These are phyloP conservation scores for Thunnus thynnus DNA, from an alignment of 2,113 vertebrate species.

Conservation along the genomic window DNA sequence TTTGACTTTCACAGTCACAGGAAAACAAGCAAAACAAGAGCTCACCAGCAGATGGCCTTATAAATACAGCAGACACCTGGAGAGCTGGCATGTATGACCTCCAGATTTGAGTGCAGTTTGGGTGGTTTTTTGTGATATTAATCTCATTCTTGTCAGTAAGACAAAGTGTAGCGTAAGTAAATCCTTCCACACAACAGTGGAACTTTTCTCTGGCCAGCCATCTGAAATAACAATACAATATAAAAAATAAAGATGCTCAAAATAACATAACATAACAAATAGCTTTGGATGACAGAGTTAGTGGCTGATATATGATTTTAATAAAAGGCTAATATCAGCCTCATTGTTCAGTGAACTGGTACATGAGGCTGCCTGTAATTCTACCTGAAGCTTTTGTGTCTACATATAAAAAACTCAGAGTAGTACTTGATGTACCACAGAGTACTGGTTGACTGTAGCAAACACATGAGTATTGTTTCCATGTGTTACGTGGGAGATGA, in stretches of 20 bases:
- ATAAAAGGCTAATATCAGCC: background rate
- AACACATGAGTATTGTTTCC: constrained; percentile 15
- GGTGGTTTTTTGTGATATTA: background rate
- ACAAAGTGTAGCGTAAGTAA: background rate
- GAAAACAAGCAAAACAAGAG: too few species aligned
- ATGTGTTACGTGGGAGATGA: background rate
- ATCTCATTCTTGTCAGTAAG: background rate
- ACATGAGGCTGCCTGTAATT: background rate
- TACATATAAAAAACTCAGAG: background rate
- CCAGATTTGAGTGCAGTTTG: background rate
- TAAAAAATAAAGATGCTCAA: too few species aligned
- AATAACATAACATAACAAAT: background rate
- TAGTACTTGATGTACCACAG: background rate
- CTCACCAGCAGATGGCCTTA: background rate
- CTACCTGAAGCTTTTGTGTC: background rate
- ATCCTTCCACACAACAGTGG: constrained; percentile 21
- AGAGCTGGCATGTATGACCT: background rate
- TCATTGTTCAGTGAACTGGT: background rate
- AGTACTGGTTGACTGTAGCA: background rate
- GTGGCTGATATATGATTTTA: background rate
- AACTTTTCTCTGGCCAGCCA: background rate
- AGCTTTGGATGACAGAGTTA: background rate
- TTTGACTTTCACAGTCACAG: too few species aligned
- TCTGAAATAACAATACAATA: background rate
- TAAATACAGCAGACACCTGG: background rate